Evolutionary conservation across 2,797 vertebrate genomes (phyloP), one percentile per base, ranked within the genome.

Genomic region (Rhadinocentrus ornatus): DNA sequence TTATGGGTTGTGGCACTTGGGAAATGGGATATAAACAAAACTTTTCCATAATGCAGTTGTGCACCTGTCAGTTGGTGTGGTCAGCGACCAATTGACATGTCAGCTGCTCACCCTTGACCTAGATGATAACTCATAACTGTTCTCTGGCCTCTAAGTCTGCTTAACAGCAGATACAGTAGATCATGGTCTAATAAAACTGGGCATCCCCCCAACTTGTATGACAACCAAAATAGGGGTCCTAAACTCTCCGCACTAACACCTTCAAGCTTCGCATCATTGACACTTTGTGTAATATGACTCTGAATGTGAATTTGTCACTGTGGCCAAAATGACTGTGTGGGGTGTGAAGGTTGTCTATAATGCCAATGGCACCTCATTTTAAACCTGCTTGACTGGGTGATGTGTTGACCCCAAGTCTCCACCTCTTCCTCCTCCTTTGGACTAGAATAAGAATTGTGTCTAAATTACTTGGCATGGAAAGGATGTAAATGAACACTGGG

Each of bases 391-490:
- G 60, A 80, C 71, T 79, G 60, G 66, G 62, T 65, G 77, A 84
- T 78, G 84, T 87, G 66, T 73, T 83, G 82, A 86, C 87, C 80
- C 85, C 71, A 86, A 83, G 77, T 84, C 84, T 74, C 82, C 80
- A 80, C 76, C 77, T 77, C 67, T 80, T 85, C 82, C 81, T 85
- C 83, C 71, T 84, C 79, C 83, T 80, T 87, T 87, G 88, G 72
- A 54, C 76, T 71, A 69, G 88, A 93, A 93, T 93, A 93, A 92
- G 91, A 93, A 94, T 94, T 89, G 90, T 90, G 91, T 90, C 91
- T 93, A 94, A 94, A 94, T 95, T 91, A 93, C 92, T 93, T 93
- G 92, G 91, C 90, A 93, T 89, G 87, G 91, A 92, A 89, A 91
- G 87, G 88, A 93, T 95, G 91, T 92, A 89, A 93, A 91, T 93